Conservation (phyloP, 2,797 vertebrate species). For the Danio kyathit region DNA sequence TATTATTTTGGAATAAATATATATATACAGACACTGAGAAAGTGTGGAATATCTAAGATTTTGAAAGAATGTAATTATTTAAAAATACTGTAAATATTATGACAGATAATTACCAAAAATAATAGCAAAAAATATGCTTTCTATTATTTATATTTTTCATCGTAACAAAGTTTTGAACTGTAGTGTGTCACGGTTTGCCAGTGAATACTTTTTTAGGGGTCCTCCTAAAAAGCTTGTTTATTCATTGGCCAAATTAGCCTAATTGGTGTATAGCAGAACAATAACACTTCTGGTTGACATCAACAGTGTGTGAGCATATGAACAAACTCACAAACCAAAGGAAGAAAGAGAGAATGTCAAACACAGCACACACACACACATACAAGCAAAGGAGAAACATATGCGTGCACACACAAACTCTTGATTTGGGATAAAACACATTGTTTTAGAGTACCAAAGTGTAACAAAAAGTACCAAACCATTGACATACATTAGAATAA, state of each 20-base stretch:
- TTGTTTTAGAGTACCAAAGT: neutral
- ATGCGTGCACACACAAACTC: neutral
- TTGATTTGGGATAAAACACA: neutral
- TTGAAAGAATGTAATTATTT: too few species aligned
- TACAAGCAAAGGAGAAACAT: conserved; percentile 25
- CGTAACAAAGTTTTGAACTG: too few species aligned
- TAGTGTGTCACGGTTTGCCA: neutral
- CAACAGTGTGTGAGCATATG: conserved; percentile 34
- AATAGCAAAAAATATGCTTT: too few species aligned
- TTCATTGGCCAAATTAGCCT: neutral
- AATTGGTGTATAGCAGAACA: conserved; percentile 63
- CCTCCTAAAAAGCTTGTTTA: conserved; percentile 10
- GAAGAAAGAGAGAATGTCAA: conserved; percentile 27
- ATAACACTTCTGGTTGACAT: conserved; percentile 57
- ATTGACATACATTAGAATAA: neutral
- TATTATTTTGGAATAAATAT: too few species aligned
- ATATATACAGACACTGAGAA: too few species aligned
- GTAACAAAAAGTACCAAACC: neutral
- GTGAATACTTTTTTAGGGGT: neutral
- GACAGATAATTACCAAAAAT: too few species aligned
- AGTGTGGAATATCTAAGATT: too few species aligned
- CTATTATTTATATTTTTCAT: too few species aligned
- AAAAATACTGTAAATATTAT: too few species aligned
- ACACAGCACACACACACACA: conserved; percentile 10
- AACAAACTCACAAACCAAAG: conserved; percentile 61